Percentiles rank a stretch among this genome's conserved stretches.
Conservation (phyloP, 2,888 invertebrate species). For the Ashinkailepas kermadecensis region DNA sequence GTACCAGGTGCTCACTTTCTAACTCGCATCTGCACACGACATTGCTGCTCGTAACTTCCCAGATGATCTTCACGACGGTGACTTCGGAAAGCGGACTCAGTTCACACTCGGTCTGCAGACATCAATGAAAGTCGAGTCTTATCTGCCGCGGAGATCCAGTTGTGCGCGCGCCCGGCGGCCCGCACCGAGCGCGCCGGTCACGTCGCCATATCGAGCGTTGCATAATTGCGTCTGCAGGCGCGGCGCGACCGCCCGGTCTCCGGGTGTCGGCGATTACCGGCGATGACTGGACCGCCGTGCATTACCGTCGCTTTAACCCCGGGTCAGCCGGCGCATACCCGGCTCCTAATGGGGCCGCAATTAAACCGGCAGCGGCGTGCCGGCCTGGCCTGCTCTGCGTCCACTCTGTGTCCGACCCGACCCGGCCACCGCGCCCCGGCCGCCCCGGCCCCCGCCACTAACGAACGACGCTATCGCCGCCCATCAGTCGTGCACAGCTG, state of each 20-base stretch:
- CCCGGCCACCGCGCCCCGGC: neutral
- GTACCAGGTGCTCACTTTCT: no score
- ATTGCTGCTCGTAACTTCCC: no score
- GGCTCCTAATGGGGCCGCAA: neutral
- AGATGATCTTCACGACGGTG: no score
- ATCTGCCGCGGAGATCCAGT: no score
- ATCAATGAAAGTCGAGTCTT: no score
- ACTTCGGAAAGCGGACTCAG: no score
- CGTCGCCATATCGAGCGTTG: neutral
- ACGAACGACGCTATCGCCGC: conserved; percentile 1
- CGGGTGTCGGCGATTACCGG: neutral
- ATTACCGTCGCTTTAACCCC: neutral
- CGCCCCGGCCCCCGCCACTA: neutral
- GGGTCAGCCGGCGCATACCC: neutral
- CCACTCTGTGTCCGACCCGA: neutral
- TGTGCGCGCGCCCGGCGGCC: no score
- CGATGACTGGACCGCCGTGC: neutral
- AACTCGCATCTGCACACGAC: no score
- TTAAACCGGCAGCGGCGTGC: neutral
- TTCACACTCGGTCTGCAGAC: no score
- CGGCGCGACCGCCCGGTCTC: neutral
- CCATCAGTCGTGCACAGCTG: neutral
- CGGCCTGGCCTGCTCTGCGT: neutral
- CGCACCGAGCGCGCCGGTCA: neutral
- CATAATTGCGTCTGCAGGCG: neutral